A percentile compares a stretch with the other conserved stretches of the same genome.
Conservation (phyloP, 2,888 invertebrate species). For the Brachycybe producta region DNA sequence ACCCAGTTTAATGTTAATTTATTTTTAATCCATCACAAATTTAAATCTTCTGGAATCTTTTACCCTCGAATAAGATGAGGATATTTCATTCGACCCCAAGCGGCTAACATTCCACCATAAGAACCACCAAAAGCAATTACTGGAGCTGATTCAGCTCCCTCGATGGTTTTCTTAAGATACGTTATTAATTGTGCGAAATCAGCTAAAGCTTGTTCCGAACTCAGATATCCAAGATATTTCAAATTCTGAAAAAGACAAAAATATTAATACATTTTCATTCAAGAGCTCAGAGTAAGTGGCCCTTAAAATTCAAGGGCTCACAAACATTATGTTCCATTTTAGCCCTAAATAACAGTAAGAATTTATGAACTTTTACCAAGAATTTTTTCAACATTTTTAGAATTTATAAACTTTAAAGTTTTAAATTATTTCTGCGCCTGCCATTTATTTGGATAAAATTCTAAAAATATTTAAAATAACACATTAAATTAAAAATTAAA, state of each 20-base stretch:
- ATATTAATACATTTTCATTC: too few species aligned
- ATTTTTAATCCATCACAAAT: neutral
- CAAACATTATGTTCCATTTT: too few species aligned
- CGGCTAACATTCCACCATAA: constrained; percentile 94
- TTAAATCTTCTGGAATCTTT: too few species aligned
- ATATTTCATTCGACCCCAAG: constrained; percentile 93
- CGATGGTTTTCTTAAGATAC: constrained; percentile 43
- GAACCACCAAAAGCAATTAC: constrained; percentile 79
- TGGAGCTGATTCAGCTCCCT: constrained; percentile 44
- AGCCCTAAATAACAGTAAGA: too few species aligned
- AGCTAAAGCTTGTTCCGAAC: constrained; percentile 79
- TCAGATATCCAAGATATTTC: constrained; percentile 23
- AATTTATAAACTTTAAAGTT: too few species aligned
- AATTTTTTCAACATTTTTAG: too few species aligned
- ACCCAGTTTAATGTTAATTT: too few species aligned
- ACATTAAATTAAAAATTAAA: neutral
- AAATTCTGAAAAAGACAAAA: too few species aligned
- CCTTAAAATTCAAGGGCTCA: too few species aligned
- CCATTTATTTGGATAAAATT: neutral
- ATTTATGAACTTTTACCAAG: too few species aligned
- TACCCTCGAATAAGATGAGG: constrained; percentile 70
- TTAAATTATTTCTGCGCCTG: too few species aligned
- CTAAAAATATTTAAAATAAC: neutral
- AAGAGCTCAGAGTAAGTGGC: neutral
- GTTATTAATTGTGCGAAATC: constrained; percentile 74